Evolutionary conservation across 2,888 invertebrate genomes (phyloP).

Genomic region (Lamellibrachia columna): DNA sequence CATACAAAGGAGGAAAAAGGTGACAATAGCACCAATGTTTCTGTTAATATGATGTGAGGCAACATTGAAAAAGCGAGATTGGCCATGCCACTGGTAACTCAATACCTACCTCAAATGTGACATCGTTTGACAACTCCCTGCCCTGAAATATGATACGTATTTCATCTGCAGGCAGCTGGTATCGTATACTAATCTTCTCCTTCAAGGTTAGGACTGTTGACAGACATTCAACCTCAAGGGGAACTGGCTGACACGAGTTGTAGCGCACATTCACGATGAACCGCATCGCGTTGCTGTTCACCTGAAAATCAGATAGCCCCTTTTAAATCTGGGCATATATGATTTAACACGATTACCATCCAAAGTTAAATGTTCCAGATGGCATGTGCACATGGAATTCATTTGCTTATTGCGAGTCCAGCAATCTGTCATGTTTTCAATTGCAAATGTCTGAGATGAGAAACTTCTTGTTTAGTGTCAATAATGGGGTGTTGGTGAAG

Average conservation of each 20-base stretch:
- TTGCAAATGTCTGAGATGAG: not conserved
- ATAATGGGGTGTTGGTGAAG: not conserved
- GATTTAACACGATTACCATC: not conserved
- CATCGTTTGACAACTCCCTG: not conserved
- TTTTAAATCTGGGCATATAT: not conserved
- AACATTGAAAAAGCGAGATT: not conserved
- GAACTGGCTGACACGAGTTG: not conserved
- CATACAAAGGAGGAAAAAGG: too few relatives aligned
- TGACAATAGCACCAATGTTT: not conserved
- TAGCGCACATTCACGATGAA: not conserved
- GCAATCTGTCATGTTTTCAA: not conserved
- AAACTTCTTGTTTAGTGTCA: not conserved
- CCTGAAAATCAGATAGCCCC: not conserved
- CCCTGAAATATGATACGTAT: slow-evolving; percentile 1
- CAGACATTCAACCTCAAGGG: not conserved
- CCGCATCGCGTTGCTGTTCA: not conserved
- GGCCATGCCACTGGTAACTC: not conserved
- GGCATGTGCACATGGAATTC: not conserved
- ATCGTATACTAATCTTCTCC: not conserved
- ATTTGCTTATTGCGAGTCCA: not conserved
- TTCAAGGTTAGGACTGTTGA: not conserved
- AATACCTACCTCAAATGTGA: not conserved
- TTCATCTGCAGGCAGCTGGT: not conserved
- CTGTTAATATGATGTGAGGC: not conserved
- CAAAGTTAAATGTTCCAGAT: not conserved